These are phyloP conservation scores for Bolborhynchus lineola DNA, from an alignment of 2,113 vertebrate species.

Conservation along the genomic window DNA sequence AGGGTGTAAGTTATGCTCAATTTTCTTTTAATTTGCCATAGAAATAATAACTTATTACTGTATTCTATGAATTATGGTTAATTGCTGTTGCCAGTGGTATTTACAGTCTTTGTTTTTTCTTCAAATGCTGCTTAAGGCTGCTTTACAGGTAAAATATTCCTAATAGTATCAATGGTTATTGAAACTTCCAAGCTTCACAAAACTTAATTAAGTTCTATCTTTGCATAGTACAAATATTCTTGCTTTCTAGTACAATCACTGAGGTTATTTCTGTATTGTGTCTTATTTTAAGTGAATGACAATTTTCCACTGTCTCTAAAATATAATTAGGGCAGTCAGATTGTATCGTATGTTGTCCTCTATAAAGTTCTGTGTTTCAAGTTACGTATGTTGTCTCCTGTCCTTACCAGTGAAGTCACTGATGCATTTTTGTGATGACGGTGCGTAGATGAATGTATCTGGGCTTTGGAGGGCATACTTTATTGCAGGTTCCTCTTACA, in stretches of 20 bases:
- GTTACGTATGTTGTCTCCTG: background rate
- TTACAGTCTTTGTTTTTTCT: constrained; percentile 46
- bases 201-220: background rate
- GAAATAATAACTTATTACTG: background rate
- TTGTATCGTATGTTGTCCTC: background rate
- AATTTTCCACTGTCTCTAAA: background rate
- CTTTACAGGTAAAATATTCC: constrained; percentile 86
- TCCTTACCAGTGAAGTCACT: background rate
- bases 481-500: background rate
- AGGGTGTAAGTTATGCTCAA: background rate
- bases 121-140: constrained; percentile 82
- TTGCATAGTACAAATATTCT: background rate
- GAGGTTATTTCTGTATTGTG: background rate
- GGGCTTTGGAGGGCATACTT: background rate
- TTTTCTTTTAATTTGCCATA: background rate
- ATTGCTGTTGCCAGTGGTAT: background rate
- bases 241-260: background rate
- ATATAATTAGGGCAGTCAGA: background rate
- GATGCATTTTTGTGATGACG: background rate
- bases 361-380: background rate
- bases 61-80: background rate
- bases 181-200: background rate
- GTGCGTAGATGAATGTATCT: background rate
- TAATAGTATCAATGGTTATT: background rate
- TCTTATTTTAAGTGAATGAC: background rate